These are phyloP conservation scores for Phanerotoma sp. DNA, from an alignment of 2,888 invertebrate genomes.

Conservation along the genomic window DNA sequence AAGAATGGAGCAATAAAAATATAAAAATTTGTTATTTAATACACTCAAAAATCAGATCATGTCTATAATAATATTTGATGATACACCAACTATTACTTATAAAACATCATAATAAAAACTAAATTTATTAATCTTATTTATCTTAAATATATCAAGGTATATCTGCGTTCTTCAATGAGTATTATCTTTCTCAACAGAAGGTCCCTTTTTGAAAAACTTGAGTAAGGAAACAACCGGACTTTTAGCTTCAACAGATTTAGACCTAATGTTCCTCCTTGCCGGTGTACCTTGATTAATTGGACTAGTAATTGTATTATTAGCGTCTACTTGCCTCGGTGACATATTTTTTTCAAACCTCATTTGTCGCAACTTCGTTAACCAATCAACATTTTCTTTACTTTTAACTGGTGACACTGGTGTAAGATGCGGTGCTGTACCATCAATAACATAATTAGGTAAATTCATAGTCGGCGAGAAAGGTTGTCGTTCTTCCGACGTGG, in stretches of 20 bases:
- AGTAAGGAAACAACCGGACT: constrained; percentile 42
- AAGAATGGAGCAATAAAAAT: too few species aligned
- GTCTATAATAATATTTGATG: too few species aligned
- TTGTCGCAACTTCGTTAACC: constrained; percentile 69
- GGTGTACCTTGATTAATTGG: constrained; percentile 37
- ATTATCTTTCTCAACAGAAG: constrained; percentile 11
- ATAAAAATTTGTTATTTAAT: too few species aligned
- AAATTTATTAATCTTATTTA: too few species aligned
- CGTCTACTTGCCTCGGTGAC: constrained; percentile 39
- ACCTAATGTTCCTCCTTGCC: constrained; percentile 38
- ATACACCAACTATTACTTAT: too few species aligned
- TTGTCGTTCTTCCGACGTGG: constrained; percentile 29
- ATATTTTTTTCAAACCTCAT: constrained; percentile 55
- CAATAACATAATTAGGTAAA: constrained; percentile 74
- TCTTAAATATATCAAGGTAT: too few species aligned
- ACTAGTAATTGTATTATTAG: constrained; percentile 43
- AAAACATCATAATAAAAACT: too few species aligned
- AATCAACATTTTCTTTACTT: constrained; percentile 67
- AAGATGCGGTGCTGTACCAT: constrained; percentile 77
- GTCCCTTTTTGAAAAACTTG: constrained; percentile 41
- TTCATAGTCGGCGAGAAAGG: constrained; percentile 67
- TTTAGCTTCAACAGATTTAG: constrained; percentile 41
- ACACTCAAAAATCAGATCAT: too few species aligned
- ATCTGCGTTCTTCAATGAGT: too few species aligned
- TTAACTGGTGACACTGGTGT: constrained; percentile 70